Evolutionary conservation across 2,113 vertebrate genomes (phyloP).

Genomic region (Paracanthobrama guichenoti): DNA sequence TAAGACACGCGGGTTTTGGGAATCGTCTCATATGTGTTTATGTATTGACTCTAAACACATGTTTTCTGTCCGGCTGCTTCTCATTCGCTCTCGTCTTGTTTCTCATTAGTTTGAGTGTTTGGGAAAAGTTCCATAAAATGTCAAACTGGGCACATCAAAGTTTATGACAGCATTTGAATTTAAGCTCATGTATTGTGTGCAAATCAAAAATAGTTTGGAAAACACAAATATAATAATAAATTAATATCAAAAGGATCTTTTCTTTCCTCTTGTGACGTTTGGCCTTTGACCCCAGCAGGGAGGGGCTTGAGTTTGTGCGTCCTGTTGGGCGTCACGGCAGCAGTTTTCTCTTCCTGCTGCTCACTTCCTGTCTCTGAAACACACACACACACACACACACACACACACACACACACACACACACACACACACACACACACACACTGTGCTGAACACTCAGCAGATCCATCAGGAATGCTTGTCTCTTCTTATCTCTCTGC

Average conservation of each 20-base stretch:
- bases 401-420: conserved; percentile 26
- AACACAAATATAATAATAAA: background rate
- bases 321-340: conserved; percentile 22
- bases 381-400: conserved; percentile 17
- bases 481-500: background rate
- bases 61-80: background rate
- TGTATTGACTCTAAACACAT: conserved; percentile 29
- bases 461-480: background rate
- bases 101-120: background rate
- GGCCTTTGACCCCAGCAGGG: conserved; percentile 19
- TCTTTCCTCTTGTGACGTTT: conserved; percentile 43
- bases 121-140: background rate
- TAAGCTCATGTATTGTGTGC: background rate
- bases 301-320: background rate
- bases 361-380: background rate
- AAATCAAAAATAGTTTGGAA: background rate
- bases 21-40: conserved; percentile 7
- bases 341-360: conserved; percentile 28
- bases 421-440: conserved; percentile 26
- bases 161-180: background rate
- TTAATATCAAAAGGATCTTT: background rate
- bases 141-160: background rate
- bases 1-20: conserved; percentile 23
- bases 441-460: conserved; percentile 9
- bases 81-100: background rate